Evolutionary conservation across 1,140 invertebrate species (phyloP).

Genomic region (Apis dorsata): DNA sequence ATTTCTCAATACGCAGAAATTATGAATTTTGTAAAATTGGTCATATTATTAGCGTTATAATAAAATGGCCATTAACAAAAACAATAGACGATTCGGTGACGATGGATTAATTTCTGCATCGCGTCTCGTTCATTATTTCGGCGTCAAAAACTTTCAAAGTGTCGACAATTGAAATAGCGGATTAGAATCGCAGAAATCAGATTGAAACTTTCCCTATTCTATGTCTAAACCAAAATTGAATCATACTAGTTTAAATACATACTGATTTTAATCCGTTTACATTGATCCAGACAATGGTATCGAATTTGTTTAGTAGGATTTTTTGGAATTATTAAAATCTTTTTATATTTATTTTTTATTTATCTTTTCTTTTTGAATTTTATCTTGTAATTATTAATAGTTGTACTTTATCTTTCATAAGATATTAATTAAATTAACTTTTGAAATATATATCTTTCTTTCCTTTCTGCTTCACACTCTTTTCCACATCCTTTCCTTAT

Average conservation of each 20-base stretch:
- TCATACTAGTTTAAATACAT: not conserved
- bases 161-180: constrained; percentile 6
- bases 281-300: not conserved
- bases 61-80: constrained; percentile 10
- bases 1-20: too few relatives aligned
- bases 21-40: not conserved
- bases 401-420: too few relatives aligned
- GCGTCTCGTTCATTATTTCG: not conserved
- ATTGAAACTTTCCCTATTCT: not conserved
- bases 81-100: not conserved
- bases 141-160: not conserved
- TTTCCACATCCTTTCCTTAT: too few relatives aligned
- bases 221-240: not conserved
- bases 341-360: too few relatives aligned
- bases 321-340: not conserved
- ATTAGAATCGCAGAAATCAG: not conserved
- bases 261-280: not conserved
- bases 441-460: too few relatives aligned
- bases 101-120: not conserved
- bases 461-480: too few relatives aligned
- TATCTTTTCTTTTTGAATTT: too few relatives aligned
- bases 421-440: too few relatives aligned
- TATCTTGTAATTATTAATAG: too few relatives aligned
- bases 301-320: not conserved
- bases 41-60: constrained; percentile 2